Percentiles rank a stretch among this genome's conserved stretches.
These are phyloP conservation scores for Lacanobia oleracea DNA, from an alignment of 2,888 invertebrate species.

Conservation along the genomic window DNA sequence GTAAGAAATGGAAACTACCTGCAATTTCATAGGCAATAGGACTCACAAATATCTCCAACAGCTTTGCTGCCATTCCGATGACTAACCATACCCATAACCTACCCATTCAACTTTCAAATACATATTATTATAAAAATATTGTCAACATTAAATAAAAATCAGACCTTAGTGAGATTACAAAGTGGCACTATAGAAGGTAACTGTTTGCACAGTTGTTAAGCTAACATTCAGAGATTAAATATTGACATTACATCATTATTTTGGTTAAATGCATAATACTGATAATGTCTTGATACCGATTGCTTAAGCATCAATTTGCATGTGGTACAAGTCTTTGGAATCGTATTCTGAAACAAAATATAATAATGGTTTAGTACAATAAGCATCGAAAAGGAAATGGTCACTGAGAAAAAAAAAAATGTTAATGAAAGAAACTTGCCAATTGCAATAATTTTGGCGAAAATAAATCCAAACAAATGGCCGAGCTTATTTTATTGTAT, in stretches of 20 bases:
- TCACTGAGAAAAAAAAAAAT: not conserved
- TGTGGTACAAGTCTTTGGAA: slow-evolving; percentile 26
- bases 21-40: not conserved
- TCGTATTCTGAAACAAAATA: slow-evolving; percentile 39
- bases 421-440: too few species aligned
- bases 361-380: not conserved
- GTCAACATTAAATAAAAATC: not conserved
- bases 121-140: slow-evolving; percentile 21
- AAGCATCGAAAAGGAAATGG: not conserved
- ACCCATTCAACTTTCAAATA: slow-evolving; percentile 30
- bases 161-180: slow-evolving; percentile 1
- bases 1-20: slow-evolving; percentile 37
- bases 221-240: slow-evolving; percentile 15
- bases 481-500: too few species aligned
- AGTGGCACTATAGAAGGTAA: slow-evolving; percentile 21
- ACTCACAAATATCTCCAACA: slow-evolving; percentile 6
- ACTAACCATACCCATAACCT: slow-evolving; percentile 17
- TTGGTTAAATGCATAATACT: slow-evolving; percentile 21
- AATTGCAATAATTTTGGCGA: too few species aligned
- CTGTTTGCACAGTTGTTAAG: not conserved
- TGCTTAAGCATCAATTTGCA: slow-evolving; percentile 16
- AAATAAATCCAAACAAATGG: too few species aligned
- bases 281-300: slow-evolving; percentile 18
- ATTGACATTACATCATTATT: slow-evolving; percentile 33
- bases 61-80: slow-evolving; percentile 16